A percentile compares a stretch with the other conserved stretches of the same genome.
Conservation (phyloP, 2,113 vertebrate species). For the Chaenogobius annularis region DNA sequence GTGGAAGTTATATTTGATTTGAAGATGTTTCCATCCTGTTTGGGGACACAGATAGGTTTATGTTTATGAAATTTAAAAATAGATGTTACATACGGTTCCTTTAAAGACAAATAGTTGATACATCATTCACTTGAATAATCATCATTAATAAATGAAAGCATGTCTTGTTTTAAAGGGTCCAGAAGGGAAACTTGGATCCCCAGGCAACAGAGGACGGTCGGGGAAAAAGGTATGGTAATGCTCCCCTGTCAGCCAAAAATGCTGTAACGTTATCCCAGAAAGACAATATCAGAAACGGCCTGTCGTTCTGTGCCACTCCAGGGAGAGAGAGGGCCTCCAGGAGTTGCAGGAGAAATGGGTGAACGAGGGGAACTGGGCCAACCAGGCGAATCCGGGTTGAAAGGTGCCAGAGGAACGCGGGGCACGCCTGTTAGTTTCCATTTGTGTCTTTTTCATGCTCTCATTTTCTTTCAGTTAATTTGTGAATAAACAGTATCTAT, state of each 20-base stretch:
- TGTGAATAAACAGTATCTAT: not conserved
- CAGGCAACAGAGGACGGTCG: slow-evolving; percentile 85
- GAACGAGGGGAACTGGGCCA: slow-evolving; percentile 80
- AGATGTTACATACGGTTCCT: no score
- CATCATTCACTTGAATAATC: no score
- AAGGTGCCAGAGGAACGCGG: slow-evolving; percentile 92
- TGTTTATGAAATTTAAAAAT: no score
- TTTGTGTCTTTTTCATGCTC: not conserved
- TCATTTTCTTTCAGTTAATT: not conserved
- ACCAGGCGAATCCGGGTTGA: slow-evolving; percentile 83
- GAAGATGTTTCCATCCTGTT: no score
- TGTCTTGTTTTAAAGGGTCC: slow-evolving; percentile 78
- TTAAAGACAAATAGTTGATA: no score
- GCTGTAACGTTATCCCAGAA: not conserved
- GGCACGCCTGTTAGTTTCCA: slow-evolving; percentile 83
- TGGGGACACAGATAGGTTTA: no score
- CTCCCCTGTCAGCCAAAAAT: not conserved
- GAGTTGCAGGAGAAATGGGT: slow-evolving; percentile 84
- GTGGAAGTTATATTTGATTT: no score
- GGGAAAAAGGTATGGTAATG: slow-evolving; percentile 87
- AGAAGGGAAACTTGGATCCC: slow-evolving; percentile 86
- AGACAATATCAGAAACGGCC: not conserved
- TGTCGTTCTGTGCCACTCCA: slow-evolving; percentile 53
- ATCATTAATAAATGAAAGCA: not conserved
- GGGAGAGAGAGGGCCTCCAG: slow-evolving; percentile 88